These are phyloP conservation scores for Lepetodrilus schrolli DNA, from an alignment of 2,888 invertebrate genomes.

Conservation along the genomic window DNA sequence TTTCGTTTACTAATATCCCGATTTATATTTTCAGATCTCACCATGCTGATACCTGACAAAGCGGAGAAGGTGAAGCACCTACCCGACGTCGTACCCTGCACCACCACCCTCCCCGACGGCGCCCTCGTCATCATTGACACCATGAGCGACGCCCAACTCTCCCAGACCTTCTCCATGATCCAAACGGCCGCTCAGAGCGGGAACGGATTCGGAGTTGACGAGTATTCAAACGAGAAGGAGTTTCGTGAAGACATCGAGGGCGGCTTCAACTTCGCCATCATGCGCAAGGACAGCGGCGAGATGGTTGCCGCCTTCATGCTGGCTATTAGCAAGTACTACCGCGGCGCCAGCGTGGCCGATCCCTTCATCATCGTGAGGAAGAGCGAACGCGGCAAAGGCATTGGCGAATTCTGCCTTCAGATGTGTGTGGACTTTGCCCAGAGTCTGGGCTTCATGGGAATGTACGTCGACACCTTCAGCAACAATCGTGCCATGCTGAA, in stretches of 20 bases:
- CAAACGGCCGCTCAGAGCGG: slow-evolving; percentile 47
- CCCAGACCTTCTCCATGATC: slow-evolving; percentile 51
- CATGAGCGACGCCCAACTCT: slow-evolving; percentile 53
- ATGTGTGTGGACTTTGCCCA: slow-evolving; percentile 44
- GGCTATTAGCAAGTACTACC: slow-evolving; percentile 47
- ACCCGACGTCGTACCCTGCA: slow-evolving; percentile 41
- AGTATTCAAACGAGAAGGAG: slow-evolving; percentile 43
- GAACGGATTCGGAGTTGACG: slow-evolving; percentile 53
- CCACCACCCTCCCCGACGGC: slow-evolving; percentile 43
- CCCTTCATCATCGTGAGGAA: slow-evolving; percentile 49
- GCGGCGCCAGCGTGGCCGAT: slow-evolving; percentile 47
- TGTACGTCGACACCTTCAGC: slow-evolving; percentile 49
- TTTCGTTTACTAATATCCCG: not conserved
- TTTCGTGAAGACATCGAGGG: slow-evolving; percentile 46
- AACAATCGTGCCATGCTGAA: slow-evolving; percentile 46
- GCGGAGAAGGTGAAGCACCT: slow-evolving; percentile 31
- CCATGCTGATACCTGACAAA: slow-evolving; percentile 9
- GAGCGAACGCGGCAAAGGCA: slow-evolving; percentile 44
- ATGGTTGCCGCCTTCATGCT: slow-evolving; percentile 49
- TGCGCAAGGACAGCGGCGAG: slow-evolving; percentile 43
- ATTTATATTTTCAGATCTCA: not conserved
- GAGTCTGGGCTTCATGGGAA: slow-evolving; percentile 46
- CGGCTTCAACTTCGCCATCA: slow-evolving; percentile 48
- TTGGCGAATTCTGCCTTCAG: slow-evolving; percentile 50
- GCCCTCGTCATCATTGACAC: slow-evolving; percentile 46